Evolutionary conservation across 2,797 vertebrate genomes (phyloP), one percentile per base, ranked within the genome.

Genomic region (Syngnathus rostellatus): DNA sequence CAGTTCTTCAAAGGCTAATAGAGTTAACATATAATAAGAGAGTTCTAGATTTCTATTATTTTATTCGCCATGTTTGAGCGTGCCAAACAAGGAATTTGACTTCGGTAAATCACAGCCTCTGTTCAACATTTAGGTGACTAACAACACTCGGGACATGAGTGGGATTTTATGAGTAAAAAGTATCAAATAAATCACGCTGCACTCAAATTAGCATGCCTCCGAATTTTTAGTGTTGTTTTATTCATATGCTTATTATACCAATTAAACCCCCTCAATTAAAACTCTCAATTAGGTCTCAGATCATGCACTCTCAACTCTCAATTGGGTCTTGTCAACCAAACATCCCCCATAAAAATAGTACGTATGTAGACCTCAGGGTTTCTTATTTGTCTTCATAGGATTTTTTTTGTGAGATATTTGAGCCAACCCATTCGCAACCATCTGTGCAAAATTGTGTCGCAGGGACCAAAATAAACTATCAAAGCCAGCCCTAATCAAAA

Each of bases 381-480:
- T 57, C 11, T 14, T 31, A 31, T 57, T 37, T 57, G 23, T 25
- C 25, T 31, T 57, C 25, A 31, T 5, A 5, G 31, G 3, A 37
- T 57, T 9, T 57, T 31, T 55, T 55, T 25, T 3, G 21, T 25
- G 2, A 8, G 54, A 31, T 31, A 31, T 57, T 23, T 37, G 54
- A 4, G 9, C 53, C 11, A 12, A 31, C 23, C 54, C 54, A 6
- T 57, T 57, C 2, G 25, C 54, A 57, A 25, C 54, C 54, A 57
- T 57, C 54, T 57, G 54, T 57, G 54, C 23, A 50, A 50, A 31
- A 57, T 21, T 57, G 12, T 31, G 12, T 25, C 21, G 8, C 21
- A 21, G 51, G 9, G 53, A 55, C 53, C 21, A 25, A 55, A 31
- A 55, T 55, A 55, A 55, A 55, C 23, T 55, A 55, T 55, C 53